Evolutionary conservation across 2,113 vertebrate species (phyloP).

Genomic region (Pedionomus torquatus): DNA sequence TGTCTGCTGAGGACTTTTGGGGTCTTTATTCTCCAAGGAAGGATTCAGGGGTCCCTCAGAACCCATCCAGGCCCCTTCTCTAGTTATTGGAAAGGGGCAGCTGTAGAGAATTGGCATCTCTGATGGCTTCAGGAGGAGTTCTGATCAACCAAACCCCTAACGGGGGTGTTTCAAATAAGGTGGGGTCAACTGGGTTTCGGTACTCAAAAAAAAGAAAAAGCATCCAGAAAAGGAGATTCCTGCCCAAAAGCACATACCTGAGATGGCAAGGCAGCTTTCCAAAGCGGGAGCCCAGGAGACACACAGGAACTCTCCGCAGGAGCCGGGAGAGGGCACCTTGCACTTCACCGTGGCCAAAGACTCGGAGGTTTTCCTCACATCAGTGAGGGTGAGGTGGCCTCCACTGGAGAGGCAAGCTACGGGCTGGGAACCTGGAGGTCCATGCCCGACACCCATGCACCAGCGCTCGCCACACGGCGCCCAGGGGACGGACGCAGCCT

Average conservation of each 20-base stretch:
- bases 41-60: not conserved
- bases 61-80: not conserved
- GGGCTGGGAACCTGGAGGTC: not conserved
- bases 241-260: slow-evolving; percentile 74
- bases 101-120: not conserved
- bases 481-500: not conserved
- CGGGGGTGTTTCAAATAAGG: not conserved
- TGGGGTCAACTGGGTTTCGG: not conserved
- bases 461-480: slow-evolving; percentile 23
- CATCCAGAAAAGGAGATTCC: not conserved
- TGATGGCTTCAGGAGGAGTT: not conserved
- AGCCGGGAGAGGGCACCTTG: not conserved
- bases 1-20: not conserved
- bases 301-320: slow-evolving; percentile 55
- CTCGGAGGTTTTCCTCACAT: slow-evolving; percentile 69
- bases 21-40: not conserved
- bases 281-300: slow-evolving; percentile 86
- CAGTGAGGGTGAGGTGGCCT: slow-evolving; percentile 75
- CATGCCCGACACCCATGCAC: slow-evolving; percentile 60
- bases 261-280: slow-evolving; percentile 77
- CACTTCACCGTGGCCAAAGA: slow-evolving; percentile 68
- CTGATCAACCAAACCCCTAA: not conserved
- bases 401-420: slow-evolving; percentile 76
- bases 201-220: not conserved
- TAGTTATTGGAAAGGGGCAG: not conserved